phyloP scores from a whole-genome alignment of 2,797 vertebrate species.

The Bucorvus abyssinicus region DNA sequence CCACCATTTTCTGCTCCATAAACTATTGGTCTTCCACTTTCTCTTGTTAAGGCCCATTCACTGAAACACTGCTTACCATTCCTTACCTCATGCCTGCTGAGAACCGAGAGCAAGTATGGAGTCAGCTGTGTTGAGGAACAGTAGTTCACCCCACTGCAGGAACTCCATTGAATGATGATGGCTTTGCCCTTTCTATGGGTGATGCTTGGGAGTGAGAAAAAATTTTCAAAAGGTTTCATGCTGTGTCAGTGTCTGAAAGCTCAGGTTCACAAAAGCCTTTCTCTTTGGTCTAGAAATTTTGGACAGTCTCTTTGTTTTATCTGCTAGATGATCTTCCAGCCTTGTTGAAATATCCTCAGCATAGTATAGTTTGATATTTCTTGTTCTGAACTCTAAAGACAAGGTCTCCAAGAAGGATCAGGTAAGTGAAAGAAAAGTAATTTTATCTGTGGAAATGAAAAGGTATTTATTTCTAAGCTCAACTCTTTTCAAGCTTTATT shows the following conservation, averaged over 20 bases:
- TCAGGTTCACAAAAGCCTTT: background rate
- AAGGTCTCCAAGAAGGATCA: background rate
- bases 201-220: background rate
- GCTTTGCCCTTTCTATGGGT: background rate
- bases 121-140: background rate
- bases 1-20: background rate
- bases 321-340: background rate
- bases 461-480: background rate
- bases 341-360: background rate
- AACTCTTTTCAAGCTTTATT: background rate
- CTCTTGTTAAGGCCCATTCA: background rate
- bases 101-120: background rate
- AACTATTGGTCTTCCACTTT: constrained; percentile 6
- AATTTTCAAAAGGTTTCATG: background rate
- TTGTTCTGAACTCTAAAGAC: background rate
- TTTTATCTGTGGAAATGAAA: background rate
- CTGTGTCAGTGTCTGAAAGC: background rate
- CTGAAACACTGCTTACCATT: background rate
- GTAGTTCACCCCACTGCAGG: background rate
- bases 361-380: background rate
- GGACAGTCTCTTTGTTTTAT: background rate
- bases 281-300: background rate
- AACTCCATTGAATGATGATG: background rate
- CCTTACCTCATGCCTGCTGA: background rate
- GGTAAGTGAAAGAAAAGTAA: background rate